These are phyloP conservation scores for Pangasius sanitwongsei DNA, from an alignment of 2,797 vertebrate species.

Conservation along the genomic window DNA sequence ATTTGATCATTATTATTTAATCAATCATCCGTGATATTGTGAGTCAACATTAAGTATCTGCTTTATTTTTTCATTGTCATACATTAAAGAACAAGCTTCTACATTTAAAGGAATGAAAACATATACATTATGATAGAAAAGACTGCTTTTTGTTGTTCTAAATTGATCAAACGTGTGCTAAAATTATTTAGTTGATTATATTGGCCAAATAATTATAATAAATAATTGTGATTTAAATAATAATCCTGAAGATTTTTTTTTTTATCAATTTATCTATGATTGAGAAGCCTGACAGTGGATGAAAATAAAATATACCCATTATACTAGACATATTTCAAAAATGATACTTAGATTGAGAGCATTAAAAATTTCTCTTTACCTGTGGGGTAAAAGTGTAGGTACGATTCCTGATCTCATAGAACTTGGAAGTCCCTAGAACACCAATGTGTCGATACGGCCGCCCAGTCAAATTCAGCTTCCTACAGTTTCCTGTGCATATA, in stretches of 20 bases:
- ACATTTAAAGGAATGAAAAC: neutral
- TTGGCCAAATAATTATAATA: neutral
- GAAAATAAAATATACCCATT: too few species aligned
- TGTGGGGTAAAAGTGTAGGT: slow-evolving; percentile 95
- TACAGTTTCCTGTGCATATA: slow-evolving; percentile 81
- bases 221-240: neutral
- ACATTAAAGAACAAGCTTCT: neutral
- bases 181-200: neutral
- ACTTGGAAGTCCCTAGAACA: slow-evolving; percentile 95
- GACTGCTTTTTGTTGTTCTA: neutral
- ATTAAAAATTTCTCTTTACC: slow-evolving; percentile 68
- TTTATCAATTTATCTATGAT: neutral
- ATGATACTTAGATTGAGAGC: neutral
- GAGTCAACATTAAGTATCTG: neutral
- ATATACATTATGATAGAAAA: neutral
- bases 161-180: neutral
- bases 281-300: neutral
- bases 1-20: neutral
- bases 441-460: slow-evolving; percentile 95
- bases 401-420: slow-evolving; percentile 91
- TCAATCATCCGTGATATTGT: neutral
- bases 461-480: slow-evolving; percentile 89
- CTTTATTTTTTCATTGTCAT: neutral
- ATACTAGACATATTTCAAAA: neutral
- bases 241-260: neutral